A percentile compares a stretch with the other conserved stretches of the same genome.
phyloP scores from a whole-genome alignment of 2,888 invertebrate genomes.

The Apodemia mormo region DNA sequence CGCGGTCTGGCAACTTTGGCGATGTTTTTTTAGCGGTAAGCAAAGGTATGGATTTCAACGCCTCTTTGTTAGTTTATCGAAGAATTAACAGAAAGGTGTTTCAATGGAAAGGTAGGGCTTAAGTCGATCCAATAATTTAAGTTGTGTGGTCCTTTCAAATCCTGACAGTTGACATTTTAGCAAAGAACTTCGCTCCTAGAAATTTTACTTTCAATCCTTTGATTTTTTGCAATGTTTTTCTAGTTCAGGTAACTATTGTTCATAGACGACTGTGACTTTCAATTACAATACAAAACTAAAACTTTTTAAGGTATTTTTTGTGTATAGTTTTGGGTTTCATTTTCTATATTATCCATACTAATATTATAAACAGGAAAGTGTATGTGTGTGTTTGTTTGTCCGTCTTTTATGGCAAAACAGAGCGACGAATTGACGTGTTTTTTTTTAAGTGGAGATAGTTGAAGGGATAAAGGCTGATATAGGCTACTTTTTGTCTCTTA shows the following conservation, averaged over 20 bases:
- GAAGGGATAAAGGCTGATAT: too few relatives aligned
- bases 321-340: not conserved
- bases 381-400: too few relatives aligned
- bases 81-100: constrained; percentile 60
- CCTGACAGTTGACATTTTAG: constrained; percentile 61
- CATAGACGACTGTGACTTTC: not conserved
- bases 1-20: constrained; percentile 70
- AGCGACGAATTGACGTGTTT: too few relatives aligned
- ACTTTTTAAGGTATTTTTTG: not conserved
- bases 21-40: constrained; percentile 55
- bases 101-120: constrained; percentile 60
- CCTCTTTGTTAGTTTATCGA: constrained; percentile 74
- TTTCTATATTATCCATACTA: too few relatives aligned
- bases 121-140: constrained; percentile 56
- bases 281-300: constrained; percentile 2
- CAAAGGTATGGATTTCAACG: constrained; percentile 76
- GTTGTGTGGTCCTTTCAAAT: constrained; percentile 65
- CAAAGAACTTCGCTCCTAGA: constrained; percentile 42
- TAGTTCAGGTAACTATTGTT: constrained; percentile 19
- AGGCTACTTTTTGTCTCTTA: too few relatives aligned
- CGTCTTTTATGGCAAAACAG: too few relatives aligned
- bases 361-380: too few relatives aligned
- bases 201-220: constrained; percentile 61
- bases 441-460: too few relatives aligned
- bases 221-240: constrained; percentile 12